Conservation (phyloP, 2,797 vertebrate species). For the Sebastes nivosus region DNA sequence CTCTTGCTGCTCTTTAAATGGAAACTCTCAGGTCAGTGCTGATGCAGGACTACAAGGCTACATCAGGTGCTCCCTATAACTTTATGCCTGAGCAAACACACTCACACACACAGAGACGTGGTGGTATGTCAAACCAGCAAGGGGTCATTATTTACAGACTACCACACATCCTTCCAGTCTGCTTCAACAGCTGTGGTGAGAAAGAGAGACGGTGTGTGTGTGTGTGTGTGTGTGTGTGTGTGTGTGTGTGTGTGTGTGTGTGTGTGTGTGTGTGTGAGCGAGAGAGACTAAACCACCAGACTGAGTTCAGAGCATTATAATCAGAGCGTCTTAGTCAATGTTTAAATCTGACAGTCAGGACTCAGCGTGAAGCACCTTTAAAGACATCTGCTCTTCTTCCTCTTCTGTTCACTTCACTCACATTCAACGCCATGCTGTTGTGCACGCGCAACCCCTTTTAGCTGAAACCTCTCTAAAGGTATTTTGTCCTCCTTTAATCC, state of each 20-base stretch:
- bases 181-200: not conserved
- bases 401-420: slow-evolving; percentile 47
- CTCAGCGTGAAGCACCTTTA: slow-evolving; percentile 31
- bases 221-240: not conserved
- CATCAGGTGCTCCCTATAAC: slow-evolving; percentile 46
- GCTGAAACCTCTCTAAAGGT: not conserved
- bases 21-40: slow-evolving; percentile 18
- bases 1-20: not conserved
- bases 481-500: not conserved
- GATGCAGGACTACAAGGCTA: not conserved
- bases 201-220: not conserved
- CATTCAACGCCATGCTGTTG: slow-evolving; percentile 5
- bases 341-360: slow-evolving; percentile 51
- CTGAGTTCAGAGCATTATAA: slow-evolving; percentile 1
- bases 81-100: slow-evolving; percentile 29
- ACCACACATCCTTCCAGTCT: slow-evolving; percentile 41
- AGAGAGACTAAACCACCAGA: not conserved
- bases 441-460: not conserved
- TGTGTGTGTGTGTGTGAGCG: not conserved
- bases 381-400: slow-evolving; percentile 34
- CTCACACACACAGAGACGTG: not conserved
- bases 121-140: slow-evolving; percentile 36
- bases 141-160: slow-evolving; percentile 64
- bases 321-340: slow-evolving; percentile 33
- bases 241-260: not conserved